Evolutionary conservation across 2,888 invertebrate genomes (phyloP), one percentile per base, ranked within the genome.

Genomic region (Hypsopygia costalis): DNA sequence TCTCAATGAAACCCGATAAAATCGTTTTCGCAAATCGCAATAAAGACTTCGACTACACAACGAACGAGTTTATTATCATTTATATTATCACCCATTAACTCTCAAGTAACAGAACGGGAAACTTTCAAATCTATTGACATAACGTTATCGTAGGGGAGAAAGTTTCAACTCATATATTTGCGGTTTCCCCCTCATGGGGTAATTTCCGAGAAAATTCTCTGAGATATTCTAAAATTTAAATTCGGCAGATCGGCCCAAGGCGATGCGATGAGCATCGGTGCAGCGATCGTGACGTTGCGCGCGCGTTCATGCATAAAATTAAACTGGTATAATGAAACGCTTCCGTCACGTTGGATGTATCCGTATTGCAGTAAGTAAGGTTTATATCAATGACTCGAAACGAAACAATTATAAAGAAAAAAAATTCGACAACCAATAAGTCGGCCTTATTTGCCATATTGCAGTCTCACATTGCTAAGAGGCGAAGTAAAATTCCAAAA

Each of bases 251-350:
- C 27, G 11, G 38, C 38, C 11, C 12, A 60, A 46, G 62, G 68
- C 61, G 62, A 25, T 6, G 25, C 25, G 25, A 25, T 61, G 56
- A 55, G 57, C 55, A 52, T 47, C 55, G 51, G 55, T 57, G 63
- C 67, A 60, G 54, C 60, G 52, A 70, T 70, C 67, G 69, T 68
- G 63, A 62, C 60, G 59, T 54, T 71, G 71, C 69, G 72, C 69
- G 76, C 52, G 82, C 85, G 76, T 63, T 72, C 83, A 80, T 82
- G 86, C 87, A 82, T 85, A 86, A 89, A 89, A 87, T 89, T 88
- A 87, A 86, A 78, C 83, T 69, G 69, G 75, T 74, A 78, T 82
- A 86, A 86, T 83, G 85, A 85, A 77, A 71, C 77, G 79, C 63
- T 58, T 62, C 63, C 56, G 52, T 47, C 58, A 58, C 55, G 41